Conservation (phyloP, 1,140 invertebrate species). For the Phortica variegata region DNA sequence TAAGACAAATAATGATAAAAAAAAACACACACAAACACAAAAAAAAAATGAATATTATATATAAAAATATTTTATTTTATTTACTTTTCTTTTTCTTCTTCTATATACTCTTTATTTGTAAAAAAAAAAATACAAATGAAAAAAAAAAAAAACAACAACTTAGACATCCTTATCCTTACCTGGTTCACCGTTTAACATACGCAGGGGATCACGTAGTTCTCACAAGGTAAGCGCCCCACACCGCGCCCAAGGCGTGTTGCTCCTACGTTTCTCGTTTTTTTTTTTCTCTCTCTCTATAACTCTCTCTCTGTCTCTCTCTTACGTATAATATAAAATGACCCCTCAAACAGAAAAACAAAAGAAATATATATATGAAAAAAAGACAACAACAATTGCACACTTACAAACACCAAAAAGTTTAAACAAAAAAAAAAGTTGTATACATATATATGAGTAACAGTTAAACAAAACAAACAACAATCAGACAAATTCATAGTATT, state of each 20-base stretch:
- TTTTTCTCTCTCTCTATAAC: background rate
- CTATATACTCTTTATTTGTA: slow-evolving; percentile 50
- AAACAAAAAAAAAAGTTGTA: background rate
- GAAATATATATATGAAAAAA: too few species aligned
- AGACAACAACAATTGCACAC: background rate
- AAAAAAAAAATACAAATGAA: slow-evolving; percentile 34
- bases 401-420: background rate
- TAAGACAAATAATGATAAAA: background rate
- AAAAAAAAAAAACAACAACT: slow-evolving; percentile 40
- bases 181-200: slow-evolving; percentile 91
- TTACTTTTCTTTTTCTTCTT: slow-evolving; percentile 52
- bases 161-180: slow-evolving; percentile 95
- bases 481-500: too few species aligned
- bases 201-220: slow-evolving; percentile 83
- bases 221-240: slow-evolving; percentile 73
- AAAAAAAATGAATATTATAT: slow-evolving; percentile 28
- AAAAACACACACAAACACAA: background rate
- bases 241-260: slow-evolving; percentile 8
- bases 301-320: slow-evolving; percentile 10
- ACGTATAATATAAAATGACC: too few species aligned
- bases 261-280: background rate
- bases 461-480: too few species aligned
- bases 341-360: too few species aligned
- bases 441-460: background rate
- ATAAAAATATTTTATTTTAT: slow-evolving; percentile 46